Conservation (phyloP, 2,888 invertebrate genomes). For the Aricia artaxerxes region DNA sequence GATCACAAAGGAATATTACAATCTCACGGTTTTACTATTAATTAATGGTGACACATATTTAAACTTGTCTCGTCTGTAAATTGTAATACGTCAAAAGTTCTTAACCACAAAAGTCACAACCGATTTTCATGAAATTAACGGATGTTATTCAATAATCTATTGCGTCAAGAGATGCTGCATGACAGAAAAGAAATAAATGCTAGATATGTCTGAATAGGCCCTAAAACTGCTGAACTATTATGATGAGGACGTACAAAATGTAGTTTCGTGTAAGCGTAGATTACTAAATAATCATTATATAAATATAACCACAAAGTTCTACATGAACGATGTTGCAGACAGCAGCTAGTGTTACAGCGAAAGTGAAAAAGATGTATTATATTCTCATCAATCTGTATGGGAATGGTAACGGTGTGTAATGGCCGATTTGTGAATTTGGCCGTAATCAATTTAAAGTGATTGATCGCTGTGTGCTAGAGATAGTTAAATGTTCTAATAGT, state of each 20-base stretch:
- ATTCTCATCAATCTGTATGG: slow-evolving; percentile 39
- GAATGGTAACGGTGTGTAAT: slow-evolving; percentile 34
- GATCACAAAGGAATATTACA: neutral
- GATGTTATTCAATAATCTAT: no score
- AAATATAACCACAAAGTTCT: no score
- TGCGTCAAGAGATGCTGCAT: no score
- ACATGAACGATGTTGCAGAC: neutral
- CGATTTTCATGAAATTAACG: no score
- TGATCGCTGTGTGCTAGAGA: slow-evolving; percentile 32
- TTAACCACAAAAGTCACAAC: no score
- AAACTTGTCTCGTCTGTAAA: neutral
- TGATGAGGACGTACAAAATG: no score
- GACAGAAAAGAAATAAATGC: no score
- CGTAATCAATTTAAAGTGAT: slow-evolving; percentile 34
- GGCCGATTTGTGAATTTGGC: slow-evolving; percentile 9
- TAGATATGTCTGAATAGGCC: no score
- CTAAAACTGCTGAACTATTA: no score
- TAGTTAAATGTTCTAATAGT: slow-evolving; percentile 14
- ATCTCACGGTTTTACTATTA: neutral
- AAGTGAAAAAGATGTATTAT: slow-evolving; percentile 40
- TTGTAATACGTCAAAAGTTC: no score
- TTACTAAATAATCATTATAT: no score
- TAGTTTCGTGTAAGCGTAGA: no score
- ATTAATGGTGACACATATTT: neutral
- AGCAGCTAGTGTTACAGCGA: slow-evolving; percentile 35